Conservation (phyloP, 2,797 vertebrate genomes). For the Sciurus carolinensis region DNA sequence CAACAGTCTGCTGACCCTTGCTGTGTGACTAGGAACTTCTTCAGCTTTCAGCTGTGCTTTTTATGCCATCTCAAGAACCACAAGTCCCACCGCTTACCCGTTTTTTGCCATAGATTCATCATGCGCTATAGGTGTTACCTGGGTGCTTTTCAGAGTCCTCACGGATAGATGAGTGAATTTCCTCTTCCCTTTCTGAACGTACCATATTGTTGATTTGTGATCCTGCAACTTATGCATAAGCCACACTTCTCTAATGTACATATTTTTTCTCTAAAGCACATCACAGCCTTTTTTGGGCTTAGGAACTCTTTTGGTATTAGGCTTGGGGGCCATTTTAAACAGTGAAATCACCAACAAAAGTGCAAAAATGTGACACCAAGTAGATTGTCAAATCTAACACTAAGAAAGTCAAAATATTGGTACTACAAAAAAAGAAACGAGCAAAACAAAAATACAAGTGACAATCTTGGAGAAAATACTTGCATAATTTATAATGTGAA, state of each 20-base stretch:
- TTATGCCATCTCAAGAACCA: background rate
- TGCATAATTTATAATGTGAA: background rate
- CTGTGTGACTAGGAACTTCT: background rate
- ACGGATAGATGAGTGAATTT: background rate
- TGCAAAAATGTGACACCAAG: background rate
- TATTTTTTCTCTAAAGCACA: background rate
- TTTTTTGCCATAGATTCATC: background rate
- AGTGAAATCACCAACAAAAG: background rate
- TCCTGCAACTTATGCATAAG: background rate
- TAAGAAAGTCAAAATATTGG: background rate
- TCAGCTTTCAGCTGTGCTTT: background rate
- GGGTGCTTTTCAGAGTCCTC: background rate
- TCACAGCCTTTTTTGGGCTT: background rate
- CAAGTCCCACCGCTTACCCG: background rate
- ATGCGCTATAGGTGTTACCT: background rate
- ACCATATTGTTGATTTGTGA: background rate
- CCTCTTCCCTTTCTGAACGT: background rate
- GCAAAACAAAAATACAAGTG: constrained; percentile 40
- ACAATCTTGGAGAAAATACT: constrained; percentile 3
- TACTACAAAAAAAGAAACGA: background rate
- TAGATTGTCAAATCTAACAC: background rate
- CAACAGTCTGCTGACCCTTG: background rate
- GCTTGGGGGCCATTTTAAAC: too few relatives aligned
- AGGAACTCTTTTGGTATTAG: background rate
- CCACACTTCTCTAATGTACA: background rate